These are phyloP conservation scores for Terebella lapidaria DNA, from an alignment of 2,888 invertebrate species.

Conservation along the genomic window DNA sequence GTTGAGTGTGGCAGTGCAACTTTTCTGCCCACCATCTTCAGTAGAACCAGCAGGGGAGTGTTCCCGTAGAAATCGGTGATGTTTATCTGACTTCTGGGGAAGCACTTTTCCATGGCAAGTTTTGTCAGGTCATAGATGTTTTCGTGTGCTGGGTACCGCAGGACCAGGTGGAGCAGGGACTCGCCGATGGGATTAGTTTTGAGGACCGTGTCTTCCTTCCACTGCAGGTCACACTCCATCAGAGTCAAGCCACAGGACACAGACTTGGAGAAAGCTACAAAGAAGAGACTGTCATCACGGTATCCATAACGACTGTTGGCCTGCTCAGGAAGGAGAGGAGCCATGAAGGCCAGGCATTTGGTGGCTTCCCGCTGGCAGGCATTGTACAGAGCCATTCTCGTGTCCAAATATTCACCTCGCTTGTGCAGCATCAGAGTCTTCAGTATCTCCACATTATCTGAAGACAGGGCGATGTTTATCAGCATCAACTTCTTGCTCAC, in stretches of 20 bases:
- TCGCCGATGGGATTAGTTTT: neutral
- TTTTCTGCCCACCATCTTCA: neutral
- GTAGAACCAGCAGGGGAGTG: conserved; percentile 5
- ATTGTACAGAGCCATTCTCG: neutral
- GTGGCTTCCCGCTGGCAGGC: neutral
- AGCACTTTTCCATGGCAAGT: neutral
- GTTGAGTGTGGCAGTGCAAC: neutral
- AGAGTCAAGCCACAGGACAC: neutral
- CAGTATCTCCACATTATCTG: neutral
- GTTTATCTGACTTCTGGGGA: neutral
- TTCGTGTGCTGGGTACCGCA: neutral
- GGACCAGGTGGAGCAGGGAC: conserved; percentile 1
- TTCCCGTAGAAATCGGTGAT: conserved; percentile 1
- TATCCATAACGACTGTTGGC: neutral
- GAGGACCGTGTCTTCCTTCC: conserved; percentile 1
- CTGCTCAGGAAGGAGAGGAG: conserved; percentile 1
- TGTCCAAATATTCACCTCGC: neutral
- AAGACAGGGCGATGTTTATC: neutral
- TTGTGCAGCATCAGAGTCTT: neutral
- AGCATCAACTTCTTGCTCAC: neutral
- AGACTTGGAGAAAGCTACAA: neutral
- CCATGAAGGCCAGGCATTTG: neutral
- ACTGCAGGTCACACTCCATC: neutral
- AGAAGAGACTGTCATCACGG: neutral
- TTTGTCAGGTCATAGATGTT: neutral